These are phyloP conservation scores for Cossypha niveicapilla DNA, from an alignment of 2,797 vertebrate species.

Conservation along the genomic window DNA sequence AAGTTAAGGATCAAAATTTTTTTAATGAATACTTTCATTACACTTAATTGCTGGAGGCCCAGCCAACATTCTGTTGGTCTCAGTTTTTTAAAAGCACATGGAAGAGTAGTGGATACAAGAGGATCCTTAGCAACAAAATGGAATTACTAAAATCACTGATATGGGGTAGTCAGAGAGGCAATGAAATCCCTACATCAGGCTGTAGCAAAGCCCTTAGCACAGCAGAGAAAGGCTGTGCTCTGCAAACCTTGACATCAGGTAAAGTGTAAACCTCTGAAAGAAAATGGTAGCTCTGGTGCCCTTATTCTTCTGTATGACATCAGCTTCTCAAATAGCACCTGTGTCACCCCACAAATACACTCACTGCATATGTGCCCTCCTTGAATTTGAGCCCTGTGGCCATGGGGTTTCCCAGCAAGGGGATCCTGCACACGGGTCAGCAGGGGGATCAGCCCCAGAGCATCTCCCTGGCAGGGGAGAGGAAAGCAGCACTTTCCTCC, in stretches of 20 bases:
- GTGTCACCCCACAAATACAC: background rate
- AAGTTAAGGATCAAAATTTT: background rate
- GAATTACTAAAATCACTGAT: background rate
- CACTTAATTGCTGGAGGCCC: background rate
- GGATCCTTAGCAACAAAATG: background rate
- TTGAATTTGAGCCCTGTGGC: background rate
- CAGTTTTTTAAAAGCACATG: background rate
- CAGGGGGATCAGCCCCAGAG: background rate
- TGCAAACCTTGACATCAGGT: background rate
- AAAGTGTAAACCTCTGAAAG: background rate
- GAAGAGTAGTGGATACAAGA: background rate
- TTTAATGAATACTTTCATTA: constrained; percentile 1
- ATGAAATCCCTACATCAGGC: background rate
- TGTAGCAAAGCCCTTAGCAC: background rate
- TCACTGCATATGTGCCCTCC: background rate
- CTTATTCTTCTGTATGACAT: background rate
- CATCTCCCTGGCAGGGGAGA: background rate
- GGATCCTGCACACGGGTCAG: fast-evolving
- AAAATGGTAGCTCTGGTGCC: background rate
- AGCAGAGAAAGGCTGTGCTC: background rate
- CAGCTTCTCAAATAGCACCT: background rate
- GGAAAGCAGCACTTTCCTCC: background rate
- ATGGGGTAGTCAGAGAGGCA: background rate
- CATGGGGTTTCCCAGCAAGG: background rate
- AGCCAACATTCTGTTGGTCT: background rate